These are phyloP conservation scores for Euplexia lucipara DNA, from an alignment of 2,888 invertebrate species.

Conservation along the genomic window DNA sequence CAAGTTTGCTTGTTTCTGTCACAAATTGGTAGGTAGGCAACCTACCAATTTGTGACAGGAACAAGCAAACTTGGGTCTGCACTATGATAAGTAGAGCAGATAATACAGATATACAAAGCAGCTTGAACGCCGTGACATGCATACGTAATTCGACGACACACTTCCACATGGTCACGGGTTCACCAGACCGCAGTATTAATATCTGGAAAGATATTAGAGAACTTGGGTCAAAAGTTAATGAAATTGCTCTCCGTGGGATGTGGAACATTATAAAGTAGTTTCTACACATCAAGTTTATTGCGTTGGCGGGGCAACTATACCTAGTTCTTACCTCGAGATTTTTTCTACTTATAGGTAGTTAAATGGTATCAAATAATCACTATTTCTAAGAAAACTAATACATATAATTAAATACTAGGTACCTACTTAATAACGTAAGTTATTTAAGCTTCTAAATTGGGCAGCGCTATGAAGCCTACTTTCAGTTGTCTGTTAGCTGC, in stretches of 20 bases:
- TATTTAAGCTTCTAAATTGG: too few species aligned
- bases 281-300: not conserved
- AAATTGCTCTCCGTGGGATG: slow-evolving; percentile 22
- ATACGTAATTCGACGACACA: slow-evolving; percentile 49
- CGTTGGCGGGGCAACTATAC: not conserved
- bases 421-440: too few species aligned
- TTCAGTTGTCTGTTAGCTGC: too few species aligned
- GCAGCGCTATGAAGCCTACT: too few species aligned
- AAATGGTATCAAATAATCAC: too few species aligned
- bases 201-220: slow-evolving; percentile 38
- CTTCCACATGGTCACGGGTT: slow-evolving; percentile 27
- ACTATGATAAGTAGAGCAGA: slow-evolving; percentile 42
- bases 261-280: slow-evolving; percentile 5
- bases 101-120: slow-evolving; percentile 42
- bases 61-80: slow-evolving; percentile 24
- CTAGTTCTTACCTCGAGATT: not conserved
- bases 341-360: not conserved
- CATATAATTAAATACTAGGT: too few species aligned
- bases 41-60: not conserved
- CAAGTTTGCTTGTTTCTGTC: too few species aligned
- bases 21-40: not conserved
- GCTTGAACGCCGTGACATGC: slow-evolving; percentile 41
- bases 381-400: too few species aligned
- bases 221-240: slow-evolving; percentile 32
- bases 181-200: slow-evolving; percentile 10